Evolutionary conservation across 64 coral and sea anemone genomes (phyloP).

Genomic region (Stichodactyla mertensii): DNA sequence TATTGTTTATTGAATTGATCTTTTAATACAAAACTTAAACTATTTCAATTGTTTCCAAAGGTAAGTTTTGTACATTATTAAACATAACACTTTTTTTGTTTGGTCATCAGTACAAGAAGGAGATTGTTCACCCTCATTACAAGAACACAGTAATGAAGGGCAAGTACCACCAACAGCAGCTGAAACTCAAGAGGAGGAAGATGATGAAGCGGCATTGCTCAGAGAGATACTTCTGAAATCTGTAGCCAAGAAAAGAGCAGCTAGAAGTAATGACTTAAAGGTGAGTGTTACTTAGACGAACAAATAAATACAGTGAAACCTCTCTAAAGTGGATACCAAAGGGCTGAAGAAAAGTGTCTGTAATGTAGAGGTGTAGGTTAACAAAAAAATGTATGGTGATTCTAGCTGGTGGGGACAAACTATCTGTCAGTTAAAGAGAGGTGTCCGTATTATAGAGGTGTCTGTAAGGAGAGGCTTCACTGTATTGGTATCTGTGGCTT

Average conservation of each 20-base stretch:
- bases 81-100: not conserved
- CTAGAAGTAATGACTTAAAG: constrained; percentile 46
- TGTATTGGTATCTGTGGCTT: too few species aligned
- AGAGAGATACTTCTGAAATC: constrained; percentile 83
- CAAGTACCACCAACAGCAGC: not conserved
- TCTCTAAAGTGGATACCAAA: too few species aligned
- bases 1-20: too few species aligned
- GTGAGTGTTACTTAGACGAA: not conserved
- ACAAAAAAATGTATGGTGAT: too few species aligned
- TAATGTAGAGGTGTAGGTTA: too few species aligned
- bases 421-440: too few species aligned
- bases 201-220: constrained; percentile 77
- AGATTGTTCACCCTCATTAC: not conserved
- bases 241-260: constrained; percentile 74
- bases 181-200: constrained; percentile 61
- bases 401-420: too few species aligned
- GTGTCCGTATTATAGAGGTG: too few species aligned
- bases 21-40: too few species aligned
- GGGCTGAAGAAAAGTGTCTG: too few species aligned
- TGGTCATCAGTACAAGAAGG: not conserved
- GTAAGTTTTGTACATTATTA: not conserved
- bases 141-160: not conserved
- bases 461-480: too few species aligned
- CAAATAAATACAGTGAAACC: not conserved
- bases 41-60: not conserved